A percentile compares a stretch with the other conserved stretches of the same genome.
phyloP scores from a whole-genome alignment of 2,888 invertebrate genomes.

The Lamellibrachia columna region DNA sequence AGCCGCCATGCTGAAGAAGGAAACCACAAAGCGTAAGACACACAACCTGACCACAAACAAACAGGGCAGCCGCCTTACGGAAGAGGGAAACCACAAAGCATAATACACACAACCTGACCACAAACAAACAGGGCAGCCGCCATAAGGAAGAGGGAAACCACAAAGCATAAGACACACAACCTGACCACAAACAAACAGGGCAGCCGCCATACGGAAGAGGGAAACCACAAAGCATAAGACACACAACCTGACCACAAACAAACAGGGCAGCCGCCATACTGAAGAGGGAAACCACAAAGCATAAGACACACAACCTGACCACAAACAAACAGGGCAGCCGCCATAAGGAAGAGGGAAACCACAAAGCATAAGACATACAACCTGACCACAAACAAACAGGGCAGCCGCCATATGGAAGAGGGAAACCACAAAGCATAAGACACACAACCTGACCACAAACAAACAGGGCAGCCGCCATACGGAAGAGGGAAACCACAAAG shows the following conservation, averaged over 20 bases:
- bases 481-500: too few relatives aligned
- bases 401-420: background rate
- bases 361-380: background rate
- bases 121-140: background rate
- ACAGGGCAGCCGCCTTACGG: background rate
- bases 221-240: background rate
- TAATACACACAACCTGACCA: background rate
- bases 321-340: background rate
- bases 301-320: background rate
- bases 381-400: background rate
- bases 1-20: background rate
- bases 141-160: too few relatives aligned
- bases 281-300: too few relatives aligned
- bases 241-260: background rate
- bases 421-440: too few relatives aligned
- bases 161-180: background rate
- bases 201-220: background rate
- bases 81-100: too few relatives aligned
- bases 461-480: background rate
- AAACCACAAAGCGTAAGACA: background rate
- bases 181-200: background rate
- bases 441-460: background rate
- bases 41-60: background rate
- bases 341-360: too few relatives aligned
- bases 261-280: background rate